Evolutionary conservation across 2,888 invertebrate genomes (phyloP).

Genomic region (Ceriagrion tenellum): DNA sequence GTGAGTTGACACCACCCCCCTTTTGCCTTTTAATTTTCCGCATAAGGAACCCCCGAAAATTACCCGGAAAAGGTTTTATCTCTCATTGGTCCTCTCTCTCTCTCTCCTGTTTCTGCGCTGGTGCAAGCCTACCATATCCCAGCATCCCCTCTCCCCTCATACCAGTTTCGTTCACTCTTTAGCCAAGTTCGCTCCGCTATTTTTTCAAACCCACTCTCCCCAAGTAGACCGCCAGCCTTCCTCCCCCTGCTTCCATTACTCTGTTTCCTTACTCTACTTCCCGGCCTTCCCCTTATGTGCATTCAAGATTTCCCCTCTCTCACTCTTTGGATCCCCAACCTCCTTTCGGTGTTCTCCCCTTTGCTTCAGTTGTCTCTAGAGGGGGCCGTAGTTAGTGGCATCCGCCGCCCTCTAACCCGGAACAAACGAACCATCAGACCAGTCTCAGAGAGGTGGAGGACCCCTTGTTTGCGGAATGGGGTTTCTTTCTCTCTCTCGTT

Average conservation of each 20-base stretch:
- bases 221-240: no score
- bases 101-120: background rate
- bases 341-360: background rate
- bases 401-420: conserved; percentile 5
- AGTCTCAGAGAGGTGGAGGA: background rate
- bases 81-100: conserved; percentile 41
- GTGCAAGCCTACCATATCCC: background rate
- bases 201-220: no score
- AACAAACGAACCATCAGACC: conserved; percentile 33
- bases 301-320: background rate
- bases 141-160: background rate
- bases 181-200: no score
- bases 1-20: conserved; percentile 53
- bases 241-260: no score
- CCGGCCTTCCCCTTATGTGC: no score
- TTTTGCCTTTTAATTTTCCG: conserved; percentile 53
- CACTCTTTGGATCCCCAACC: background rate
- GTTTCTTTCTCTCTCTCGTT: background rate
- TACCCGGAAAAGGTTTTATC: conserved; percentile 46
- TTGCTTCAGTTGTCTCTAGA: background rate
- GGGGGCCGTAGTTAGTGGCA: conserved; percentile 8
- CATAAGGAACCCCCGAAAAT: conserved; percentile 62
- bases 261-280: no score
- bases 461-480: conserved; percentile 32
- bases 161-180: no score